These are phyloP conservation scores for Ceratotherium simum DNA, from an alignment of 2,113 vertebrate genomes.

Conservation along the genomic window DNA sequence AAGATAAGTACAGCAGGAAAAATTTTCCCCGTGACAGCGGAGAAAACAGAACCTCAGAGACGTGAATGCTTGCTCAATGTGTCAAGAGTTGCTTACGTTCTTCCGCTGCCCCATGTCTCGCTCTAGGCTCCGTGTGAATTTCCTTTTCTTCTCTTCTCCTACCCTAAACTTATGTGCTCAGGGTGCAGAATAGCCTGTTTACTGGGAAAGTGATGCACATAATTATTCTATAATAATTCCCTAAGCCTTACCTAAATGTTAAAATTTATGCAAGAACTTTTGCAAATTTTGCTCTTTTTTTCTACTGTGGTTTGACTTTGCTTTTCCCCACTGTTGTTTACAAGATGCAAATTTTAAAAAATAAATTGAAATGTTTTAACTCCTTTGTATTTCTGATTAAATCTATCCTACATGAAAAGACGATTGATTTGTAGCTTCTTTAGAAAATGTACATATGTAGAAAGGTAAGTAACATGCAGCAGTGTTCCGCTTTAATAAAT, in stretches of 20 bases:
- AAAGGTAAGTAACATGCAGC: background rate
- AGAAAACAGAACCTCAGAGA: background rate
- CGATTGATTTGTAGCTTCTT: constrained; percentile 31
- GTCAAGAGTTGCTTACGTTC: background rate
- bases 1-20: background rate
- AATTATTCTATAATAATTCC: background rate
- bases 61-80: rapidly evolving
- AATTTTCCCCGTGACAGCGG: background rate
- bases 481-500: constrained; percentile 61
- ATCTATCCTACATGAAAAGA: constrained; percentile 58
- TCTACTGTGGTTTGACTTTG: background rate
- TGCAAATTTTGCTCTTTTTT: background rate
- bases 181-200: background rate
- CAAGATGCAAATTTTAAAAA: constrained; percentile 29
- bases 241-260: constrained; percentile 20
- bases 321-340: background rate
- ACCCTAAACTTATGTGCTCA: background rate
- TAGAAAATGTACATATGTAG: background rate
- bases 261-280: background rate
- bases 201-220: background rate
- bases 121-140: background rate
- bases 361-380: constrained; percentile 32
- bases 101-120: background rate
- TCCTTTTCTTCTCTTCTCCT: background rate
- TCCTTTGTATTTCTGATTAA: constrained; percentile 30